A percentile compares a stretch with the other conserved stretches of the same genome.
Conservation (phyloP, 1,140 invertebrate genomes). For the Drusus annulatus region DNA sequence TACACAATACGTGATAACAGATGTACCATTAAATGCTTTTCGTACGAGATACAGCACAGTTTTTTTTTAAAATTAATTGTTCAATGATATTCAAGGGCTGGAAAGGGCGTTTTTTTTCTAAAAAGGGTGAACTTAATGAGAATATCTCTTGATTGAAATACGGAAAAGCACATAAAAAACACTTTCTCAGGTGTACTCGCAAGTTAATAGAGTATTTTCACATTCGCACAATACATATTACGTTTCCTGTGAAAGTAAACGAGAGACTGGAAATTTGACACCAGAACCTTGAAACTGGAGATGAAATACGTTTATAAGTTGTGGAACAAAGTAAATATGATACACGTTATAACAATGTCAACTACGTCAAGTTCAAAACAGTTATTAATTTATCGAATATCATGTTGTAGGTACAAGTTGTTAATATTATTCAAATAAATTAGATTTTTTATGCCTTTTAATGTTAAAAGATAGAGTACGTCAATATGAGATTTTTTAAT, state of each 20-base stretch:
- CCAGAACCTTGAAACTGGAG: slow-evolving; percentile 19
- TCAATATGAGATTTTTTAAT: too few relatives aligned
- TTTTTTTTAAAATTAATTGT: too few relatives aligned
- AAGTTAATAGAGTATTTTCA: slow-evolving; percentile 14
- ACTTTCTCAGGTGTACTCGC: not conserved
- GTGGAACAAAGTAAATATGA: slow-evolving; percentile 1
- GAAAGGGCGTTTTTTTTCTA: too few relatives aligned
- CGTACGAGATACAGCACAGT: too few relatives aligned
- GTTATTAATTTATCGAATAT: not conserved
- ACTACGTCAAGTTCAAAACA: not conserved
- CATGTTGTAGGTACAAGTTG: too few relatives aligned
- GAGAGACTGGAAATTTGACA: not conserved
- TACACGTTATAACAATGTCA: not conserved
- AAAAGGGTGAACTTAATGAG: too few relatives aligned
- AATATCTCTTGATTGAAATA: not conserved
- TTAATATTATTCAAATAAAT: too few relatives aligned
- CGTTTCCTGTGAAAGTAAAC: slow-evolving; percentile 15
- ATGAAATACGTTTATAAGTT: not conserved
- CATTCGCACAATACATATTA: slow-evolving; percentile 22
- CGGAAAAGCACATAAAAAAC: not conserved
- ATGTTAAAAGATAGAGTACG: too few relatives aligned
- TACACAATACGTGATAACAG: too few relatives aligned
- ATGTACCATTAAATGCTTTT: too few relatives aligned
- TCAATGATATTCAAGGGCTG: too few relatives aligned
- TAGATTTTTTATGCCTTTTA: too few relatives aligned